These are phyloP conservation scores for Rhinophrynus dorsalis DNA, from an alignment of 2,797 vertebrate species.

Conservation along the genomic window DNA sequence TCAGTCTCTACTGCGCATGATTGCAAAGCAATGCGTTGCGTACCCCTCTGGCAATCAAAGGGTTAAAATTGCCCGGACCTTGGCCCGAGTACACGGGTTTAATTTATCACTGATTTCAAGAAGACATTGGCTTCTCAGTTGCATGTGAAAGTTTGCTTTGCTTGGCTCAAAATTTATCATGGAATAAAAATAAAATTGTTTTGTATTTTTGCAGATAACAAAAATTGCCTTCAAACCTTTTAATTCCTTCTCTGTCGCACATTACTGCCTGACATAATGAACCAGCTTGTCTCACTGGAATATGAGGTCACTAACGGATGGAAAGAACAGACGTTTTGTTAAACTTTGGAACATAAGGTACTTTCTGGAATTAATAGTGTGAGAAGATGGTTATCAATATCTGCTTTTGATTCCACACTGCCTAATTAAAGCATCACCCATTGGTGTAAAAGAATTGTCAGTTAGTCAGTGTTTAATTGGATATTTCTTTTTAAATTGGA, in stretches of 20 bases:
- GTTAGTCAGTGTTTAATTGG: background rate
- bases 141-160: too few relatives aligned
- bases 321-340: slow-evolving; percentile 17
- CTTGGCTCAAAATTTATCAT: too few relatives aligned
- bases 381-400: background rate
- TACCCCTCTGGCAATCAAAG: too few relatives aligned
- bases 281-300: background rate
- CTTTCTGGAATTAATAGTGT: slow-evolving; percentile 21
- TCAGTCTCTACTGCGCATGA: too few relatives aligned
- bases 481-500: background rate
- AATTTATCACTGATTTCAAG: too few relatives aligned
- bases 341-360: slow-evolving; percentile 41
- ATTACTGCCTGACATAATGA: slow-evolving; percentile 19
- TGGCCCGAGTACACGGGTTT: too few relatives aligned
- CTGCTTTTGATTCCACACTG: background rate
- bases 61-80: too few relatives aligned
- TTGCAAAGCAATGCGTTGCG: too few relatives aligned
- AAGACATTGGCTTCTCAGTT: too few relatives aligned
- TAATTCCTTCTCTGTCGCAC: background rate
- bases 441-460: background rate
- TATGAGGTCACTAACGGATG: slow-evolving; percentile 13
- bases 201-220: background rate
- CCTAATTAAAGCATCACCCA: background rate
- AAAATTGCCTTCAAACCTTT: too few relatives aligned
- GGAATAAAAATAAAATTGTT: too few relatives aligned